Evolutionary conservation across 2,113 vertebrate genomes (phyloP).

Genomic region (Desmodus rotundus): DNA sequence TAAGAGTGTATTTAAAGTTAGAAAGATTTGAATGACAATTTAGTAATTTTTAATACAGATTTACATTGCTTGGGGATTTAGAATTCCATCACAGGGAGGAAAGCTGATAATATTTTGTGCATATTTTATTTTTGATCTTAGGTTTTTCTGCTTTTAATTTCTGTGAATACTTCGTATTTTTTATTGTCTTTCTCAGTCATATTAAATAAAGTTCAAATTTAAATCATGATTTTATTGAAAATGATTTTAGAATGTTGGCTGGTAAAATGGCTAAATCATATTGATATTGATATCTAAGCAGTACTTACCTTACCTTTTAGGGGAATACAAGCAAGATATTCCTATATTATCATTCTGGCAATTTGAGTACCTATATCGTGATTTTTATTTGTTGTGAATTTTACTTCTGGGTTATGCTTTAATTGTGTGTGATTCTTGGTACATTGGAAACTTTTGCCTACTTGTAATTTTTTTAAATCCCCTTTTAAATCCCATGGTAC

Average conservation of each 20-base stretch:
- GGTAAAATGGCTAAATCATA: not conserved
- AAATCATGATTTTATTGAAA: not conserved
- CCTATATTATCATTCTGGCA: not conserved
- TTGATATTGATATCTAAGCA: not conserved
- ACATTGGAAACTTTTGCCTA: not conserved
- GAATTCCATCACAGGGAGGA: not conserved
- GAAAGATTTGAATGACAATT: not conserved
- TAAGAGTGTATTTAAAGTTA: not conserved
- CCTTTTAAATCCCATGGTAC: not conserved
- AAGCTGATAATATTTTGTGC: not conserved
- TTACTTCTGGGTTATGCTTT: not conserved
- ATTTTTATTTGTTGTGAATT: not conserved
- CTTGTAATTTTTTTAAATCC: not conserved
- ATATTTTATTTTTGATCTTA: not conserved
- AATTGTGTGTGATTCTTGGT: not conserved
- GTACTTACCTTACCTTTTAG: not conserved
- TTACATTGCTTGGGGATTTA: not conserved
- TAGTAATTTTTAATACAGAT: not conserved
- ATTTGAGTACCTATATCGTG: not conserved
- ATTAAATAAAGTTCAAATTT: not conserved
- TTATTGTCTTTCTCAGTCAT: not conserved
- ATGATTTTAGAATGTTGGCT: not conserved
- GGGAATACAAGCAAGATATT: not conserved
- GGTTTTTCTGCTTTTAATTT: not conserved
- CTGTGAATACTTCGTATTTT: not conserved